Base-by-base conservation (phyloP, 2,797 vertebrate genomes). In the Spinus olivaceus region DNA sequence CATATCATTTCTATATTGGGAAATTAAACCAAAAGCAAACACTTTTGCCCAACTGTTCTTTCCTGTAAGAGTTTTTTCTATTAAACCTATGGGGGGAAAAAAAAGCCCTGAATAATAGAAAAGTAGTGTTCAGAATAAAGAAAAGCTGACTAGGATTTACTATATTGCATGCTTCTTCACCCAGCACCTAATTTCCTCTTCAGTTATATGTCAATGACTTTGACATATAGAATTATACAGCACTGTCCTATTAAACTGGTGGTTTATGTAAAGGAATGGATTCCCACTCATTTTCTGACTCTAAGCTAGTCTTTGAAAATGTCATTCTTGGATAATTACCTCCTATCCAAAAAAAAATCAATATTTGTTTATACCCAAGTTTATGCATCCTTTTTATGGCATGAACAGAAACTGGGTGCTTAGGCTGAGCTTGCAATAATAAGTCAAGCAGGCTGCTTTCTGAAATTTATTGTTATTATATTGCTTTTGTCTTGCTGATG, bases 271-370 rank as follows among this genome's bases (percentile, higher is more conserved):
- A 88, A 88, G n/a, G 5, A 92, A 78, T 50, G 32, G 4, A 51
- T 94, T 86, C 28, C 32, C 10, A 53, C 15, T 74, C 17, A 53
- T 86, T 78, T 90, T 70, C 57, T 90, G n/a, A 77, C 57, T 88
- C 42, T 57, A 71, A 88, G 30, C 22, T 71, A 60, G 35, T 50
- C 77, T 83, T 93, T 70, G 50, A 79, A 92, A 76, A 86, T 69
- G 22, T 47, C 14, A 37, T 90, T 84, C 59, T 32, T 69, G 10
- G 30, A 41, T 92, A 90, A 93, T 80, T 63, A 56, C 32, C 19
- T 81, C 13, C 27, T 30, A 41, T 41, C 19, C 6, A 41, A 63
- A 57, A 61, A 57, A 61, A 78, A 76, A 57, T 18, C 47, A 53
- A 23, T 78, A 86, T 78, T 83, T 93, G 27, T 81, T 93, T 87